phyloP scores from a whole-genome alignment of 92 coral and sea anemone species.

The Micromussa lordhowensis region DNA sequence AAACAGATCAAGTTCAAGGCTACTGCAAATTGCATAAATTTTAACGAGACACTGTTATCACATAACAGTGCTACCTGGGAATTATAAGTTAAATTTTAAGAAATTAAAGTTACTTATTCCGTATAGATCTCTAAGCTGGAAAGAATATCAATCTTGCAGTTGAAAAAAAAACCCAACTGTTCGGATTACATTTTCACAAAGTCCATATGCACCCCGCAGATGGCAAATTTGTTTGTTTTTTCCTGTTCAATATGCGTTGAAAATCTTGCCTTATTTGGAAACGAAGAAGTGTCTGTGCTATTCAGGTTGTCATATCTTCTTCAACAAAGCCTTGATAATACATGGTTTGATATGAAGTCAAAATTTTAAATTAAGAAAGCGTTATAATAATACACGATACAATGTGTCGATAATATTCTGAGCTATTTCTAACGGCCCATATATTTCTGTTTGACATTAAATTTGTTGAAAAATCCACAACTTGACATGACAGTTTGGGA shows the following conservation, averaged over 20 bases:
- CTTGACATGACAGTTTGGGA: background rate
- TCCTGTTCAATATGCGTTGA: background rate
- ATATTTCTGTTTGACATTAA: background rate
- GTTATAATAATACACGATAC: background rate
- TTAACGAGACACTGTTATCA: background rate
- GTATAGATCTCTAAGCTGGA: background rate
- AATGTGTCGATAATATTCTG: background rate
- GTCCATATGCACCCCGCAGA: slow-evolving; percentile 6
- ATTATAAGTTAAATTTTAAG: background rate
- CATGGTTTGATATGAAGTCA: background rate
- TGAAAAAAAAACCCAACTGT: background rate
- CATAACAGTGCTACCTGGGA: background rate
- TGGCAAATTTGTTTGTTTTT: background rate
- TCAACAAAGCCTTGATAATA: background rate
- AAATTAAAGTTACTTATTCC: background rate
- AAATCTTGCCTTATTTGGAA: slow-evolving; percentile 35
- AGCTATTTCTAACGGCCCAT: background rate
- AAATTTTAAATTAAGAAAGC: background rate
- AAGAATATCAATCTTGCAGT: too few species aligned
- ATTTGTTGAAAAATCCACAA: background rate
- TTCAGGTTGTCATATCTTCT: background rate
- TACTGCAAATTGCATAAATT: background rate
- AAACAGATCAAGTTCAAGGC: background rate
- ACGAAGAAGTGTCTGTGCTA: background rate
- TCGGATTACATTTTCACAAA: background rate